phyloP scores from a whole-genome alignment of 2,113 vertebrate species.

The Pterocles orientalis region DNA sequence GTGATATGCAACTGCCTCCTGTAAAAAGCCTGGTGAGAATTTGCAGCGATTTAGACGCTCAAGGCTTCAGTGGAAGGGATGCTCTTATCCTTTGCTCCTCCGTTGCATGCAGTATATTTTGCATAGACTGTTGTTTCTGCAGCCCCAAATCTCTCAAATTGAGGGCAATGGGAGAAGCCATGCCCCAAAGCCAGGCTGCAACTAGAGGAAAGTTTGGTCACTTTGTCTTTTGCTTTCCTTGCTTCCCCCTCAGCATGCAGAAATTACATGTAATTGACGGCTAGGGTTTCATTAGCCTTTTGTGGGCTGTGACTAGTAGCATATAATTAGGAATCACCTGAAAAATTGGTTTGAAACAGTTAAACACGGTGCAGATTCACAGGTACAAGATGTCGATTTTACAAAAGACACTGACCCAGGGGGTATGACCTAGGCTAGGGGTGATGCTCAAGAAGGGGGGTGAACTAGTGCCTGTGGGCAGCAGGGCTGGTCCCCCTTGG shows the following conservation, averaged over 20 bases:
- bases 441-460: accelerated
- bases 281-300: conserved; percentile 27
- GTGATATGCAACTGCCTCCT: not conserved
- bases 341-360: conserved; percentile 56
- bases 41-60: not conserved
- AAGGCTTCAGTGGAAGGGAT: not conserved
- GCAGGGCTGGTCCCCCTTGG: not conserved
- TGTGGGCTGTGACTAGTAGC: not conserved
- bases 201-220: not conserved
- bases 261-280: conserved; percentile 18
- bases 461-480: not conserved
- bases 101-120: accelerated
- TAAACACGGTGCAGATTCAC: not conserved
- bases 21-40: not conserved
- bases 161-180: not conserved
- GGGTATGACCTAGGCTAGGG: not conserved
- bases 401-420: not conserved
- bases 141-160: not conserved
- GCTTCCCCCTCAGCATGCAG: accelerated
- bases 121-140: accelerated
- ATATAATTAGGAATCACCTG: conserved; percentile 22
- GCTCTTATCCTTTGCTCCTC: not conserved
- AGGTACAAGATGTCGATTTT: not conserved
- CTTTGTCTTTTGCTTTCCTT: not conserved
- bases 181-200: not conserved